These are phyloP conservation scores for Callipepla californica DNA, from an alignment of 2,113 vertebrate genomes.

Conservation along the genomic window DNA sequence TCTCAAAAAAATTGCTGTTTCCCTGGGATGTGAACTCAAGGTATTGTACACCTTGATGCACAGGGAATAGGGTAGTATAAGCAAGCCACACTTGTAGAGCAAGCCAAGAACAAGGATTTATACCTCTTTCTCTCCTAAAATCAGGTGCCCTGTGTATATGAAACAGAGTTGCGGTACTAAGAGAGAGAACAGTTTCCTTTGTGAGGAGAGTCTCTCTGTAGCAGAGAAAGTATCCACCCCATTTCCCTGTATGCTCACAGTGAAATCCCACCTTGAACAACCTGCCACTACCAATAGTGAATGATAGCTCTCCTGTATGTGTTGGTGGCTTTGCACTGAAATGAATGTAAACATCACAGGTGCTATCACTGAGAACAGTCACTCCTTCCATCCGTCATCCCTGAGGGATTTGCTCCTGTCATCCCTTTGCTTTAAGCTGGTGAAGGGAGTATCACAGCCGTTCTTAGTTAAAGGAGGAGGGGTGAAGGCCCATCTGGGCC, in stretches of 20 bases:
- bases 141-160: not conserved
- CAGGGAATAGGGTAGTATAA: not conserved
- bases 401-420: conserved; percentile 53
- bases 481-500: conserved; percentile 79
- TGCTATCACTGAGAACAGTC: not conserved
- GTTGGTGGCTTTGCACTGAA: not conserved
- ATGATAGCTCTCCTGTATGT: not conserved
- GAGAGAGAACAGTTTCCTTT: not conserved
- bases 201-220: not conserved
- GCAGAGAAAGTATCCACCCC: not conserved
- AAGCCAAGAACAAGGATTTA: not conserved
- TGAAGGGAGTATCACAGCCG: conserved; percentile 32
- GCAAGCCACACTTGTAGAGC: not conserved
- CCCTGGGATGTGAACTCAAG: accelerated
- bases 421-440: conserved; percentile 45
- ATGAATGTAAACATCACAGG: conserved; percentile 14
- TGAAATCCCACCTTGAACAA: conserved; percentile 38
- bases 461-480: conserved; percentile 63
- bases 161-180: not conserved
- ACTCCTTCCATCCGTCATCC: not conserved
- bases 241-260: not conserved
- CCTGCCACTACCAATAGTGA: conserved; percentile 4
- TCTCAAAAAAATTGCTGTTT: not conserved
- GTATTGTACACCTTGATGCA: not conserved
- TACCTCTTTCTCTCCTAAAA: not conserved